Evolutionary conservation across 2,888 invertebrate genomes (phyloP).

Genomic region (Noctuana brunneofusca): DNA sequence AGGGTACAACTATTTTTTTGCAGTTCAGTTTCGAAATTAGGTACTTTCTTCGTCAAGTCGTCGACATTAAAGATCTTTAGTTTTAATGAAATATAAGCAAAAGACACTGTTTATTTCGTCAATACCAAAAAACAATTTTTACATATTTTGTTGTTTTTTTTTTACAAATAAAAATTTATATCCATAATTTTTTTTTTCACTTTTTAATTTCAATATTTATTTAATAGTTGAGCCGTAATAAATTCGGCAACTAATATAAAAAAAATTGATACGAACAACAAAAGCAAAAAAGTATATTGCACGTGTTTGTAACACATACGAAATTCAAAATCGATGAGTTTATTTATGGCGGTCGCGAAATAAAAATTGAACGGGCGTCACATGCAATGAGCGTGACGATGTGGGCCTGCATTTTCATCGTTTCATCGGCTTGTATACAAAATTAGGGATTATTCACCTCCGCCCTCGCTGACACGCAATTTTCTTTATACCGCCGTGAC

Average conservation of each 20-base stretch:
- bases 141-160: too few relatives aligned
- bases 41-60: neutral
- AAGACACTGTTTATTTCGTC: too few relatives aligned
- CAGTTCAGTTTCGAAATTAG: neutral
- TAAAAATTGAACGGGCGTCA: conserved; percentile 54
- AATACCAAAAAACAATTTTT: too few relatives aligned
- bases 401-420: conserved; percentile 48
- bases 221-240: too few relatives aligned
- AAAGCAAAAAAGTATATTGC: conserved; percentile 38
- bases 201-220: too few relatives aligned
- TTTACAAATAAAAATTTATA: too few relatives aligned
- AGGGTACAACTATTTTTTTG: conserved; percentile 34
- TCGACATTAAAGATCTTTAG: too few relatives aligned
- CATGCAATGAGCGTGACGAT: conserved; percentile 60
- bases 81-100: too few relatives aligned
- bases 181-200: too few relatives aligned
- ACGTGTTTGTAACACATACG: conserved; percentile 47
- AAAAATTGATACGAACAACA: neutral
- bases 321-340: conserved; percentile 44
- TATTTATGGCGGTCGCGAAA: conserved; percentile 50
- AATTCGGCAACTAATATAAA: neutral
- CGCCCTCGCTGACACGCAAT: conserved; percentile 37
- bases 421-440: conserved; percentile 61
- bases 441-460: conserved; percentile 47
- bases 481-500: conserved; percentile 32